A percentile compares a stretch with the other conserved stretches of the same genome.
Evolutionary conservation across 2,888 invertebrate species (phyloP).

Genomic region (Plagodis pulveraria): DNA sequence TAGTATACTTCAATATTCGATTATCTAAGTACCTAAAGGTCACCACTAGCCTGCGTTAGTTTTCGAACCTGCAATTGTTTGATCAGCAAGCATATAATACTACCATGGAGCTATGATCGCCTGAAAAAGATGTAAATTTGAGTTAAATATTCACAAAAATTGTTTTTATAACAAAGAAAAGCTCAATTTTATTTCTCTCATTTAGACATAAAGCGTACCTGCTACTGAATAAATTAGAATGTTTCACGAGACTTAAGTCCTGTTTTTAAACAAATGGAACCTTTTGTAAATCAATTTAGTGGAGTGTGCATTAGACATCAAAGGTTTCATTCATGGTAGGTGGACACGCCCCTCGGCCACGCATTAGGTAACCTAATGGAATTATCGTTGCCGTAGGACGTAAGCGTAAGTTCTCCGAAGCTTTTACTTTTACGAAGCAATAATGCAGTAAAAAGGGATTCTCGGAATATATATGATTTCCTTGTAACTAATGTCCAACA

Average conservation of each 20-base stretch:
- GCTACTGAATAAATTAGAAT: constrained; percentile 34
- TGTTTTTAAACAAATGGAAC: not conserved
- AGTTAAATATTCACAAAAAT: not conserved
- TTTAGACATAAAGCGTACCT: constrained; percentile 45
- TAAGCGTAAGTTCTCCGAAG: constrained; percentile 21
- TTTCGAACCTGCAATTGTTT: no score
- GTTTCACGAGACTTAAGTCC: not conserved
- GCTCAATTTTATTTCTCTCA: not conserved
- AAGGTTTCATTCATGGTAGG: constrained; percentile 32
- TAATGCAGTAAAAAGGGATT: not conserved
- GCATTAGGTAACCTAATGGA: constrained; percentile 30
- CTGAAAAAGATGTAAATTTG: no score
- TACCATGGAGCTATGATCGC: no score
- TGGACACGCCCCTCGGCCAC: constrained; percentile 32
- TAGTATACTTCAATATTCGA: no score
- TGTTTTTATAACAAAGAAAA: not conserved
- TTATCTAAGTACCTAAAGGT: no score
- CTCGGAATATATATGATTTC: not conserved
- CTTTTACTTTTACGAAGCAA: not conserved
- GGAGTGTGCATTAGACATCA: constrained; percentile 32
- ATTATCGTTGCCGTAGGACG: constrained; percentile 25
- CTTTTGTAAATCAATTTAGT: constrained; percentile 33
- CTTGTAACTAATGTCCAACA: no score
- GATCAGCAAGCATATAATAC: no score
- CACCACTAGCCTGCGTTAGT: no score